phyloP scores from a whole-genome alignment of 2,113 vertebrate species.

The Gallinago paraguaiae region DNA sequence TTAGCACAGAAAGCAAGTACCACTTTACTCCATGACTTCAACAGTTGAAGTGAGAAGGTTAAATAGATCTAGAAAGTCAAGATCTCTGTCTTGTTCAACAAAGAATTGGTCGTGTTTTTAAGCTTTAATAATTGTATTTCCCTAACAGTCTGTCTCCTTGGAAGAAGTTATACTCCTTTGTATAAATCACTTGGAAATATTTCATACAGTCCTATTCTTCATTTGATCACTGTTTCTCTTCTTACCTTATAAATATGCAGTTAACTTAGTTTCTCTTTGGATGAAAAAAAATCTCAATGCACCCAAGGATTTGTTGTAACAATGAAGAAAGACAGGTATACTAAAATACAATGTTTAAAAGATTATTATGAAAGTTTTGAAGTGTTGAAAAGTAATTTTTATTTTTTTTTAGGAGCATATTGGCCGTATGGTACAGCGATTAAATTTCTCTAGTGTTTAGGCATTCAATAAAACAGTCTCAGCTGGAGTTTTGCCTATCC shows the following conservation, averaged over 20 bases:
- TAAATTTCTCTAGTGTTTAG: neutral
- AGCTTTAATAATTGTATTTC: neutral
- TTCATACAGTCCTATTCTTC: neutral
- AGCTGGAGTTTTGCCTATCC: neutral
- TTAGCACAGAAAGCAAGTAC: neutral
- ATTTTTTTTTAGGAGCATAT: neutral
- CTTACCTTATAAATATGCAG: neutral
- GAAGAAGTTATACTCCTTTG: neutral
- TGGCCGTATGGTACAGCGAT: neutral
- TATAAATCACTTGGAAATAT: neutral
- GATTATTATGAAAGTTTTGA: neutral
- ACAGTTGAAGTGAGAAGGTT: neutral
- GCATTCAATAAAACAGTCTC: neutral
- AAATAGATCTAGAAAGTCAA: neutral
- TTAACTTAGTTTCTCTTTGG: neutral
- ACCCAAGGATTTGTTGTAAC: neutral
- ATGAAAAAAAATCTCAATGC: neutral
- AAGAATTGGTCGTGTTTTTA: neutral
- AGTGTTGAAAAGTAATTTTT: neutral
- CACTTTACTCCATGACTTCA: neutral
- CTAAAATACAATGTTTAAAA: neutral
- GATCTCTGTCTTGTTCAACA: neutral
- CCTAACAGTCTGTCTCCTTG: neutral
- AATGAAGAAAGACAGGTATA: accelerated
- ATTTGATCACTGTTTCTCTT: neutral